Evolutionary conservation across 2,113 vertebrate species (phyloP), one percentile per base, ranked within the genome.

Genomic region (Blennius ocellaris): DNA sequence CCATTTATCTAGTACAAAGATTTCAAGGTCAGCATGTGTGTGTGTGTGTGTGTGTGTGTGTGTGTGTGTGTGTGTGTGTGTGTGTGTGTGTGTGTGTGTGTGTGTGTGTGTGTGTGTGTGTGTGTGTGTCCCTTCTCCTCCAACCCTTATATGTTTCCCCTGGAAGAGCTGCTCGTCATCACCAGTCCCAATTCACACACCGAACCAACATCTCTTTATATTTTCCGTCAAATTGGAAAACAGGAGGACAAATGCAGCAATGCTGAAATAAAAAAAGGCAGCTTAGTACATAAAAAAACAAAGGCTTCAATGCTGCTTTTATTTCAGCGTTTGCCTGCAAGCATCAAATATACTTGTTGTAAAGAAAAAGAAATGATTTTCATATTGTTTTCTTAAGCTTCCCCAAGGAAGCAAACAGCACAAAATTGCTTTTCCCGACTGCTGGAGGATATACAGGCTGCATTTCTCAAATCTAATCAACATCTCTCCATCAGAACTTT

Each of bases 301-400:
- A 74, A 80, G 21, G 62, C 41, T 70, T 78, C 61, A 85, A 79
- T 83, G 75, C 70, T 65, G 77, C 70, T 70, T 86, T 88, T 73
- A 85, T 83, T 81, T 72, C 44, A 69, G 58, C 59, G 61, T 89
- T 84, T 91, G 87, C 78, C 89, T 80, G 69, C 70, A 52, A 92
- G 88, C 85, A 74, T 62, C 82, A 88, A 84, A 87, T 84, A 84
- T 87, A 83, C 83, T 87, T 84, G 86, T 75, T 81, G 82, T 82
- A 86, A 87, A 84, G 70, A 68, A 81, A 88, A 90, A 90, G n/a
- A 89, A 87, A 87, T 84, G 43, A 92, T 91, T 92, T 92, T 92
- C 90, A 92, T 89, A 89, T 90, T 89, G 87, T 88, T 91, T 82
- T 88, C 79, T 83, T 82, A 76, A 81, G 73, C 83, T 89, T 82